Conservation (phyloP, 1,140 invertebrate genomes). For the Eufriesea mexicana region DNA sequence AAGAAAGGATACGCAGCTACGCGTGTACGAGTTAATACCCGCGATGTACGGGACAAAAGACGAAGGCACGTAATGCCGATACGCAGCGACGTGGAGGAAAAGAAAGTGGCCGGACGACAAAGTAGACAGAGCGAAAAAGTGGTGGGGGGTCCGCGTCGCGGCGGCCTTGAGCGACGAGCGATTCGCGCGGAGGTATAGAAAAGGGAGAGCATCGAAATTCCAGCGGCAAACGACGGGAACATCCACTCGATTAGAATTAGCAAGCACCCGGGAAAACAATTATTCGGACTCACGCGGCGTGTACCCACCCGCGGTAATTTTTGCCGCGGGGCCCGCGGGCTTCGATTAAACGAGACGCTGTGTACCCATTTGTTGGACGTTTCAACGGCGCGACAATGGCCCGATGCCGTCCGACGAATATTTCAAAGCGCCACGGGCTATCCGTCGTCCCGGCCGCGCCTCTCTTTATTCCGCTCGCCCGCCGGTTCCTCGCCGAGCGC, state of each 20-base stretch:
- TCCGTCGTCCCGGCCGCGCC: conserved; percentile 24
- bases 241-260: conserved; percentile 17
- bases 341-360: conserved; percentile 53
- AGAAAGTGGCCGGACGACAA: background rate
- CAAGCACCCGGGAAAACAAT: conserved; percentile 37
- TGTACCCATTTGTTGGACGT: conserved; percentile 52
- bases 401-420: conserved; percentile 42
- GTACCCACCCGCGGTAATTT: conserved; percentile 1
- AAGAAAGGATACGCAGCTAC: too few species aligned
- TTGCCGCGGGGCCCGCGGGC: conserved; percentile 8
- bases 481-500: conserved; percentile 7
- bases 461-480: conserved; percentile 17
- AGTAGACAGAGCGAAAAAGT: too few species aligned
- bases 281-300: background rate
- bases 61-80: too few species aligned
- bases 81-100: too few species aligned
- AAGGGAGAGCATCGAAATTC: background rate
- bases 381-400: conserved; percentile 35
- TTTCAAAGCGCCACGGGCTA: conserved; percentile 47
- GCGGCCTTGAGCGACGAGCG: background rate
- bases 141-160: background rate
- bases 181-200: background rate
- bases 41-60: too few species aligned
- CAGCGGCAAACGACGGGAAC: background rate
- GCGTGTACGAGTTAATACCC: too few species aligned